A percentile compares a stretch with the other conserved stretches of the same genome.
Evolutionary conservation across 2,888 invertebrate genomes (phyloP).

Genomic region (Sceliomorpha sp.): DNA sequence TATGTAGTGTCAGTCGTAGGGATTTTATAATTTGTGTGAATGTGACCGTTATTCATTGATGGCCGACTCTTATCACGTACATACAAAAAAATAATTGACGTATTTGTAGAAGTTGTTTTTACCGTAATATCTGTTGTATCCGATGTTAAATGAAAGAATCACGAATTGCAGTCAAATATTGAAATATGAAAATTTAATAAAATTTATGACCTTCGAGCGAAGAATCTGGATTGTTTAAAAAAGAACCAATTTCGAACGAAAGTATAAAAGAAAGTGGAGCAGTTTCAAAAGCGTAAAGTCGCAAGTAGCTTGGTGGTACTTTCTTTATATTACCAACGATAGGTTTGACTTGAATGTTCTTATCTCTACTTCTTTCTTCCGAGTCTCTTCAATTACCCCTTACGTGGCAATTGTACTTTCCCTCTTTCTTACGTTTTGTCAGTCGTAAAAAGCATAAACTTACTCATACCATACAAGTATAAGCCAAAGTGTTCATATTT

Average conservation of each 20-base stretch:
- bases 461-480: too few species aligned
- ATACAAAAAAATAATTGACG: conserved; percentile 39
- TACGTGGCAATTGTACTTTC: neutral
- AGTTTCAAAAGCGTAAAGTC: conserved; percentile 20
- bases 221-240: conserved; percentile 3
- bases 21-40: too few species aligned
- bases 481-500: too few species aligned
- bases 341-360: conserved; percentile 4
- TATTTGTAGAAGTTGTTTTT: too few species aligned
- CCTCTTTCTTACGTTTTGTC: too few species aligned
- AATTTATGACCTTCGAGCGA: too few species aligned
- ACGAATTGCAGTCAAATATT: too few species aligned
- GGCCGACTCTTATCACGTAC: conserved; percentile 38
- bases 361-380: neutral
- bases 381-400: neutral
- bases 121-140: too few species aligned
- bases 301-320: neutral
- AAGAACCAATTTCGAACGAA: conserved; percentile 61
- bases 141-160: too few species aligned
- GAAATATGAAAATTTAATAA: too few species aligned
- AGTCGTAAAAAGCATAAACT: too few species aligned
- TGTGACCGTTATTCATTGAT: conserved; percentile 43
- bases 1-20: too few species aligned
- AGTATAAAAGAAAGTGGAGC: conserved; percentile 41
- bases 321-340: neutral